Base-by-base conservation (phyloP, 2,113 vertebrate genomes). In the Bujurquina vittata region DNA sequence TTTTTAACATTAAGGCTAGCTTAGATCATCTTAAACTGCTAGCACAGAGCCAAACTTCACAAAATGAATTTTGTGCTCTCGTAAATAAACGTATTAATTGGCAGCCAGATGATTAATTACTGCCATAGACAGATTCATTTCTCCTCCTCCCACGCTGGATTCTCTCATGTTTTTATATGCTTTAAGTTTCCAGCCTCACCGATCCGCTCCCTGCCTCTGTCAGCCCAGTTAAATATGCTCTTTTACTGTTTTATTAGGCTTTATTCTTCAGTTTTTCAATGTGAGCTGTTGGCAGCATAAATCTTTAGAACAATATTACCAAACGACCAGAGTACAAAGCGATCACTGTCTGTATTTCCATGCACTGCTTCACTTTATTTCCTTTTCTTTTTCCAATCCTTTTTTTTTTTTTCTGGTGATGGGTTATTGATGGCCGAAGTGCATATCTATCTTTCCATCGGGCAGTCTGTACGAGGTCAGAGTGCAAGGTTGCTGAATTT, bases 211-310 rank as follows among this genome's bases (percentile, higher is more conserved):
- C 37, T 69, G 23, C 3, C 35, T 9, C 62, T 57, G 10, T 57
- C 23, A 1, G 20, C 40, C 10, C 62, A 12, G 59, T 88, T 74
- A 81, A 80, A 89, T 73, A 85, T 82, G 80, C 67, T 89, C 49
- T 85, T 90, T 89, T 81, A 82, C 84, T 87, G 52, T 90, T 88
- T 85, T 23, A 85, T 85, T 18, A n/a, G 12, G 14, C 40, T 89
- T 78, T 55, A 79, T 85, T 79, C 82, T 84, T 87, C 75, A 58
- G 9, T 1, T 84, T 76, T 84, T 91, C 7, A 79, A 8, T 58
- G 29, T 63, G 61, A 23, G 20, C 78, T 77, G 76, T 77, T 26
- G 29, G 14, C 61, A 37, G 37, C 46, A 4, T 46, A 10, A 55
- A 31, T 75, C 52, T 31, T 46, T 20, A 59, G 73, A 83, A 74